These are phyloP conservation scores for Polietes domitor DNA, from an alignment of 2,888 invertebrate genomes.

Conservation along the genomic window DNA sequence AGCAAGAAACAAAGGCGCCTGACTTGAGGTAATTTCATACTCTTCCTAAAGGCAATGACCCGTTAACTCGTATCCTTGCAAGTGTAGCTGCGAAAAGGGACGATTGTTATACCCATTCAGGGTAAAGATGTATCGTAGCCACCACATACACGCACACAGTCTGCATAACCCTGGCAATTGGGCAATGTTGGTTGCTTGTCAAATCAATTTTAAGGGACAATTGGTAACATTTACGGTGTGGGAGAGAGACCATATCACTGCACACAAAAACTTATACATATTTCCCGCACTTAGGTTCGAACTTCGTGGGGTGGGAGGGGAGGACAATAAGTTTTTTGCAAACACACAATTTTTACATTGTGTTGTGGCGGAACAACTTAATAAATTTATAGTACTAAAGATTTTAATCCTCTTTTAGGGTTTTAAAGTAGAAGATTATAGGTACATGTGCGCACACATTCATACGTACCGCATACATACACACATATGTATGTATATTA, in stretches of 20 bases:
- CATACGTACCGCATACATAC: constrained; percentile 1
- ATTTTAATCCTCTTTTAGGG: constrained; percentile 60
- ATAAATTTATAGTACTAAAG: constrained; percentile 53
- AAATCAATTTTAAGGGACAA: constrained; percentile 29
- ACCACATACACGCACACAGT: background rate
- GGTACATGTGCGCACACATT: background rate
- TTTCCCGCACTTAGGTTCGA: background rate
- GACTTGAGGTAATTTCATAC: constrained; percentile 45
- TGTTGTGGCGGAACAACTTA: constrained; percentile 48
- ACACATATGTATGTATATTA: background rate
- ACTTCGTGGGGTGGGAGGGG: background rate
- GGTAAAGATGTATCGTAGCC: background rate
- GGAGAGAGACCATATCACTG: constrained; percentile 5
- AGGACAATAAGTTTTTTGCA: background rate
- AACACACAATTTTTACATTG: constrained; percentile 32
- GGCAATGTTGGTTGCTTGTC: constrained; percentile 14
- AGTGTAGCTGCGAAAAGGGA: background rate
- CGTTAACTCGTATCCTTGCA: constrained; percentile 35
- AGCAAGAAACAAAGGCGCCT: constrained; percentile 24
- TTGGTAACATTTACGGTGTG: background rate
- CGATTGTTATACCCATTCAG: background rate
- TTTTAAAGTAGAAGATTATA: constrained; percentile 45
- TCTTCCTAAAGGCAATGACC: constrained; percentile 52
- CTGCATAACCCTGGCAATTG: background rate
- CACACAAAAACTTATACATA: constrained; percentile 12